Evolutionary conservation across 2,797 vertebrate species (phyloP).

Genomic region (Tokudaia tokunoshimensis): DNA sequence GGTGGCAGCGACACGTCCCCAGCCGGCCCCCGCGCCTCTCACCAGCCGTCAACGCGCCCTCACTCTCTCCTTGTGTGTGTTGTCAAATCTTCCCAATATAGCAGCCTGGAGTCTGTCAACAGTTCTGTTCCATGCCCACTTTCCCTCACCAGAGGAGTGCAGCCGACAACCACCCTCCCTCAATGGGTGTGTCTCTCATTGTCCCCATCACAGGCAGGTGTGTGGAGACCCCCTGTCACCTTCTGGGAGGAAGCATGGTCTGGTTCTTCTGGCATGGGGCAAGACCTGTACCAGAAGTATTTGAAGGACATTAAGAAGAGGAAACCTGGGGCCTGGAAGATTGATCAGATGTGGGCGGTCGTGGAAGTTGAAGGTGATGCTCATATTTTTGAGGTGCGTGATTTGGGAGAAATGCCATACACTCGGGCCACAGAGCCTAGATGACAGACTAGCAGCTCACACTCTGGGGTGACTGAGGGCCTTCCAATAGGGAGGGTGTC

Average conservation of each 20-base stretch:
- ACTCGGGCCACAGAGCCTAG: too few species aligned
- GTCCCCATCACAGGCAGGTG: background rate
- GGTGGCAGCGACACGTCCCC: slow-evolving; percentile 77
- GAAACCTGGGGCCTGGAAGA: background rate
- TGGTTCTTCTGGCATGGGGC: background rate
- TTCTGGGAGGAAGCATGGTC: background rate
- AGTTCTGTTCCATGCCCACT: slow-evolving; percentile 71
- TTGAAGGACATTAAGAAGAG: background rate
- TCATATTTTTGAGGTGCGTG: slow-evolving; percentile 28
- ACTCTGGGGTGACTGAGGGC: background rate
- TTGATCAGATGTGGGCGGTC: background rate
- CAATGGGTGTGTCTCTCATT: background rate
- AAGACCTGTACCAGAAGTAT: background rate
- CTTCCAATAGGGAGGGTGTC: background rate
- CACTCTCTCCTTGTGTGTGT: slow-evolving; percentile 84
- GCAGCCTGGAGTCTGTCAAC: slow-evolving; percentile 75
- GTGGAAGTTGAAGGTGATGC: background rate
- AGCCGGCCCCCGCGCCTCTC: slow-evolving; percentile 80
- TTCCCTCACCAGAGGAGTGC: slow-evolving; percentile 28
- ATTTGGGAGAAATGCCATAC: background rate
- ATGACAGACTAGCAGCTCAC: background rate
- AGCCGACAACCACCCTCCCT: background rate
- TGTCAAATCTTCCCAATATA: slow-evolving; percentile 69
- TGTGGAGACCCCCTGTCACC: background rate
- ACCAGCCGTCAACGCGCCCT: slow-evolving; percentile 82